Evolutionary conservation across 2,888 invertebrate species (phyloP), one percentile per base, ranked within the genome.

Genomic region (Ecliptopera silaceata): DNA sequence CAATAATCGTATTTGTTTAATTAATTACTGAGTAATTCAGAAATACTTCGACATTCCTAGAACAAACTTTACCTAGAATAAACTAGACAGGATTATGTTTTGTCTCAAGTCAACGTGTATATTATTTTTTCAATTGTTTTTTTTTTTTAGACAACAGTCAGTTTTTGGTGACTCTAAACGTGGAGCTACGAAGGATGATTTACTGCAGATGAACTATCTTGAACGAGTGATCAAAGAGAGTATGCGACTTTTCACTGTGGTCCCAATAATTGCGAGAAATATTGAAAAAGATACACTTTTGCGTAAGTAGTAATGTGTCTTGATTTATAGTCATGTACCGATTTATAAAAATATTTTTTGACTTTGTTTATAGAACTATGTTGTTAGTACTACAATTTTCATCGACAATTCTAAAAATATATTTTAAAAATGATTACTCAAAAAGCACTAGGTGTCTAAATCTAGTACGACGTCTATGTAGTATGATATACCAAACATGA

Each of bases 191-290:
- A 86, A 88, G 64, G 86, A 88, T 53, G 93, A 93, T 59, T 69
- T 93, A 31, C 75, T 85, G 22, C 83, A 91, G 54, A 91, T 94
- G 88, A 79, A 86, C 26, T 93, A 91, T 66, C 73, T 93, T 49
- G 94, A 94, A 66, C 76, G 92, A 64, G 92, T 93, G 0, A 91
- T 94, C 29, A 93, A 93, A 67, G 93, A 94, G 72, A 92, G 92
- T 46, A 83, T 94, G 82, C 81, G 93, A 32, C 73, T 93, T 1
- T 93, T 93, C 71, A 93, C 93, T 0, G 88, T 92, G 0, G 93
- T 88, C 0, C 92, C 93, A 0, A 78, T 93, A 47, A 80, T 93
- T 26, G 92, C 89, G 0, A 80, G 93, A 34, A 82, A 86, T 5
- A 63, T 92, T 3, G 83, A 86, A 13, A 89, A 87, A 55, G 92